Percentiles rank a stretch among this genome's conserved stretches.
Conservation (phyloP, 64 coral and sea anemone species). For the Orbicella faveolata region DNA sequence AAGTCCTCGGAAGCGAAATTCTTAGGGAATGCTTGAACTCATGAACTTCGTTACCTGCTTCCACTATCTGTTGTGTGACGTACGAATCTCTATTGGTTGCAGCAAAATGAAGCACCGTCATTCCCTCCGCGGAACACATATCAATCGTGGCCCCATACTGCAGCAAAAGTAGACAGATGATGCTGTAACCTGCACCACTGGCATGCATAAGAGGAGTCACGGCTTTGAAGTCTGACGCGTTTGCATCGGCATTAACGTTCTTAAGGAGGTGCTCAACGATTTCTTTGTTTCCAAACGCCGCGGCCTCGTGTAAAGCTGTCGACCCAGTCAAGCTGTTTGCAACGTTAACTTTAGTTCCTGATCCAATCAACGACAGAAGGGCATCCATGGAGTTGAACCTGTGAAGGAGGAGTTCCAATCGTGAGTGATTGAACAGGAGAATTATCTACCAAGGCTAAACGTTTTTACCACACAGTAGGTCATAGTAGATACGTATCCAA, state of each 20-base stretch:
- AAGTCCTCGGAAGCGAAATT: no score
- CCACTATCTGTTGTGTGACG: constrained; percentile 50
- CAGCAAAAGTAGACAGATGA: constrained; percentile 41
- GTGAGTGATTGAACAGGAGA: not conserved
- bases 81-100: constrained; percentile 23
- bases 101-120: constrained; percentile 55
- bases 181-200: constrained; percentile 1
- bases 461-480: no score
- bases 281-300: constrained; percentile 55
- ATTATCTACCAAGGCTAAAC: not conserved
- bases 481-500: no score
- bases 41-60: constrained; percentile 25
- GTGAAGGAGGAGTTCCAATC: not conserved
- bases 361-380: constrained; percentile 16
- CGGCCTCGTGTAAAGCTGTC: constrained; percentile 57
- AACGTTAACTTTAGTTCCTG: constrained; percentile 27
- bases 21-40: no score
- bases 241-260: not conserved
- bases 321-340: constrained; percentile 19
- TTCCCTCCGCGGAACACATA: constrained; percentile 42
- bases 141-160: constrained; percentile 57
- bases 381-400: constrained; percentile 60
- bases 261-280: constrained; percentile 27
- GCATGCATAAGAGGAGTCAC: constrained; percentile 51
- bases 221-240: constrained; percentile 43